Base-by-base conservation (phyloP, 2,797 vertebrate species). In the Gambusia yucatana region DNA sequence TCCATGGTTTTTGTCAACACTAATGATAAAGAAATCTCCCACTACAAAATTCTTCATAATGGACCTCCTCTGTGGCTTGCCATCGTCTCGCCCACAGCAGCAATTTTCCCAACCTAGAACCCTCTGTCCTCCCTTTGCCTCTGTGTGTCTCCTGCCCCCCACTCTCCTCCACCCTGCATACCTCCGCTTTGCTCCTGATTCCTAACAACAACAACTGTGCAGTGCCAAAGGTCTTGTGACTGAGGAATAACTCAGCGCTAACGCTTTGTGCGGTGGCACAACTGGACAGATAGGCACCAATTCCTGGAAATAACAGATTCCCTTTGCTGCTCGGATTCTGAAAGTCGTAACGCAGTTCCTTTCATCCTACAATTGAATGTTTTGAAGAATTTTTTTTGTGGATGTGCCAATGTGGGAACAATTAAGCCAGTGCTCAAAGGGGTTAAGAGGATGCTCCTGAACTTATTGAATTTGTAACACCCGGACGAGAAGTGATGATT, bases 161-260 rank as follows among this genome's bases (percentile, higher is more conserved):
- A 55, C 8, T 39, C 25, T 78, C 73, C 47, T 50, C 17, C 48
- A 50, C 48, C 52, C 65, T 73, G 16, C 16, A 50, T 30, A 6
- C 79, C 52, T 80, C 79, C 52, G 76, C 70, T 86, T 81, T 84
- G 71, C 72, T 80, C 79, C 77, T 44, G 79, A 89, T 85, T 88
- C 77, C 80, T 84, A 79, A 77, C 73, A 87, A 86, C 86, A 88
- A 83, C 86, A 88, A 85, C 82, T 86, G 82, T 67, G 73, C 55
- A 33, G 36, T 41, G 72, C 65, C 77, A 79, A 78, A 77, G 84
- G 89, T 91, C 83, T 83, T 63, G 48, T 71, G 84, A 65, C 77
- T 0, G 8, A 77, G 77, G 90, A 88, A 88, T 77, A 75, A 48
- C 75, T 74, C 70, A 3, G 61, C 2, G 28, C 48, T 59, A 50